Evolutionary conservation across 1,140 invertebrate genomes (phyloP).

Genomic region (Samia ricini): DNA sequence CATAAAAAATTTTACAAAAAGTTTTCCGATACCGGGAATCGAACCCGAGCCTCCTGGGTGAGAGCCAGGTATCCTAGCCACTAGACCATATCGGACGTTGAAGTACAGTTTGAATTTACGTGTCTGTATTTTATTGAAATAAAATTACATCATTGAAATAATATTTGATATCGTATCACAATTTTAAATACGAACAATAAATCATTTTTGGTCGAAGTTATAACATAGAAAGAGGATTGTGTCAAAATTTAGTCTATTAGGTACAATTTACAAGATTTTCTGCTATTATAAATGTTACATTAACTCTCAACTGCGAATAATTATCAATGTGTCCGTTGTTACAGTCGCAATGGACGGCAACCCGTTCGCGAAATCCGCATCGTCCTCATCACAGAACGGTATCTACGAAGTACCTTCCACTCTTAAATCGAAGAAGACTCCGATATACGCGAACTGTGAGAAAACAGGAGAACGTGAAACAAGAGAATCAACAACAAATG

Average conservation of each 20-base stretch:
- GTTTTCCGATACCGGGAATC: constrained; percentile 62
- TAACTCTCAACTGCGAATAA: neutral
- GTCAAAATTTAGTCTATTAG: no score
- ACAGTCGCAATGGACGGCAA: constrained; percentile 66
- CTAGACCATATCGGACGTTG: constrained; percentile 61
- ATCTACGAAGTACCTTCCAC: constrained; percentile 41
- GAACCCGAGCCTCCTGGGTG: constrained; percentile 57
- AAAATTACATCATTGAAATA: neutral
- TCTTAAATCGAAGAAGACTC: constrained; percentile 44
- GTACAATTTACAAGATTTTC: neutral
- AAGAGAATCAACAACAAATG: constrained; percentile 37
- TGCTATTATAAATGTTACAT: neutral
- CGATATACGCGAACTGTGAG: constrained; percentile 57
- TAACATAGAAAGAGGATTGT: no score
- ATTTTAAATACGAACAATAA: no score
- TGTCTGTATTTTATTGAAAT: neutral
- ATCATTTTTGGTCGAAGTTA: no score
- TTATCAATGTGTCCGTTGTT: constrained; percentile 11
- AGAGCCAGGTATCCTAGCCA: constrained; percentile 59
- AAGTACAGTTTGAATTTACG: neutral
- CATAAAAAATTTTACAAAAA: constrained; percentile 21
- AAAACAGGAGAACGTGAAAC: constrained; percentile 25
- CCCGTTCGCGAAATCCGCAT: constrained; percentile 49
- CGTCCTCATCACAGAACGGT: constrained; percentile 25
- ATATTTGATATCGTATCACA: no score